phyloP scores from a whole-genome alignment of 1,140 invertebrate genomes.

The Plectus sambesii region DNA sequence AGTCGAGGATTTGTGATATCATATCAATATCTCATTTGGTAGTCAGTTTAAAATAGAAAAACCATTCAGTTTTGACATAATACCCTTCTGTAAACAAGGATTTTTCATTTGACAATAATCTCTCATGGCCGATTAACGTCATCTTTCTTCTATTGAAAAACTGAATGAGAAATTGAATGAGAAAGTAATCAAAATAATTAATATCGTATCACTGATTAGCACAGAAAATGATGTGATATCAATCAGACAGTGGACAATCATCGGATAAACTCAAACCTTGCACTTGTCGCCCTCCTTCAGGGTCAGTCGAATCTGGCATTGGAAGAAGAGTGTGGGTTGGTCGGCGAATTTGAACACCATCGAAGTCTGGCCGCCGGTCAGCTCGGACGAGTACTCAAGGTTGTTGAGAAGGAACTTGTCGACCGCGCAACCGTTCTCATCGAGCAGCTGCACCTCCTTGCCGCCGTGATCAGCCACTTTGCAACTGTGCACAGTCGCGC shows the following conservation, averaged over 20 bases:
- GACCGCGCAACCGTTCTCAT: slow-evolving; percentile 29
- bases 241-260: too few relatives aligned
- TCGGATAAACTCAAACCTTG: slow-evolving; percentile 12
- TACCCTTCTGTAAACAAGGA: too few relatives aligned
- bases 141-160: too few relatives aligned
- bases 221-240: too few relatives aligned
- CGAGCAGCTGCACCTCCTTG: slow-evolving; percentile 28
- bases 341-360: slow-evolving; percentile 32
- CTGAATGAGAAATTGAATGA: too few relatives aligned
- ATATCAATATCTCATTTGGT: too few relatives aligned
- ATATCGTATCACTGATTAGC: too few relatives aligned
- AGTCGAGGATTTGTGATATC: too few relatives aligned
- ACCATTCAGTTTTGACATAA: not conserved
- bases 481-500: slow-evolving; percentile 27
- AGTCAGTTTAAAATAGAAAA: too few relatives aligned
- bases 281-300: slow-evolving; percentile 26
- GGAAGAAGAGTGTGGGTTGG: slow-evolving; percentile 29
- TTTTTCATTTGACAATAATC: too few relatives aligned
- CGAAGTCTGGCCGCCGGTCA: slow-evolving; percentile 24
- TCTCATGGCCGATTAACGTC: too few relatives aligned
- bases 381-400: slow-evolving; percentile 26
- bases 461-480: slow-evolving; percentile 24
- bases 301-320: slow-evolving; percentile 27
- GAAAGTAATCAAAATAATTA: too few relatives aligned
- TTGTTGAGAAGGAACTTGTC: slow-evolving; percentile 29